Conservation (phyloP, 2,888 invertebrate species). For the Dryocosmus kuriphilus region DNA sequence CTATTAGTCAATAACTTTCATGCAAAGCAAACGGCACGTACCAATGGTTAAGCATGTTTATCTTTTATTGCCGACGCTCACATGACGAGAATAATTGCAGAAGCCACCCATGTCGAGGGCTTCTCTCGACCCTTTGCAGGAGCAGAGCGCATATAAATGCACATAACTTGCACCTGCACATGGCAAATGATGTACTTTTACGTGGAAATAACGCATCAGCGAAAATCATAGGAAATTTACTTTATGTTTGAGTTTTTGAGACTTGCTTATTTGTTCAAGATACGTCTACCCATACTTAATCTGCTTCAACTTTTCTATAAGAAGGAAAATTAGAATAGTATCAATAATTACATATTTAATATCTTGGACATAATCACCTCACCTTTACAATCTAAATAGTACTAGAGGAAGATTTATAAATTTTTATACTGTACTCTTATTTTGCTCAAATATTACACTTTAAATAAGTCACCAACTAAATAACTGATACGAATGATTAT, state of each 20-base stretch:
- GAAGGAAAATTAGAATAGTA: no score
- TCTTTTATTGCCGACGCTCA: conserved; percentile 70
- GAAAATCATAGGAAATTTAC: background rate
- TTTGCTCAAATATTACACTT: background rate
- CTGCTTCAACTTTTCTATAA: no score
- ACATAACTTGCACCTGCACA: conserved; percentile 47
- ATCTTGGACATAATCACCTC: no score
- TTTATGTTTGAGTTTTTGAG: background rate
- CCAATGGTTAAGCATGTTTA: conserved; percentile 71
- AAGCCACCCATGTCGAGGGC: conserved; percentile 69
- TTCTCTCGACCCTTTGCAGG: conserved; percentile 50
- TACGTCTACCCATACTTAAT: no score
- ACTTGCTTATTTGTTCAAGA: no score
- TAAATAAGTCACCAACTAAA: background rate
- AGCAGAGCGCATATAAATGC: conserved; percentile 50
- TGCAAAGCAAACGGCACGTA: conserved; percentile 66
- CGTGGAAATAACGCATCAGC: background rate
- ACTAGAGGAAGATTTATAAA: no score
- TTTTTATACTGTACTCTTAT: no score
- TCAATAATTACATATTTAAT: no score
- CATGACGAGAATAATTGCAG: conserved; percentile 74
- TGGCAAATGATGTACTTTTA: conserved; percentile 28
- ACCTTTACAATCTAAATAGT: no score
- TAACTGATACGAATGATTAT: background rate
- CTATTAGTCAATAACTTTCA: conserved; percentile 60